Conservation (phyloP, 2,888 invertebrate species). For the Diadegma fenestrale region DNA sequence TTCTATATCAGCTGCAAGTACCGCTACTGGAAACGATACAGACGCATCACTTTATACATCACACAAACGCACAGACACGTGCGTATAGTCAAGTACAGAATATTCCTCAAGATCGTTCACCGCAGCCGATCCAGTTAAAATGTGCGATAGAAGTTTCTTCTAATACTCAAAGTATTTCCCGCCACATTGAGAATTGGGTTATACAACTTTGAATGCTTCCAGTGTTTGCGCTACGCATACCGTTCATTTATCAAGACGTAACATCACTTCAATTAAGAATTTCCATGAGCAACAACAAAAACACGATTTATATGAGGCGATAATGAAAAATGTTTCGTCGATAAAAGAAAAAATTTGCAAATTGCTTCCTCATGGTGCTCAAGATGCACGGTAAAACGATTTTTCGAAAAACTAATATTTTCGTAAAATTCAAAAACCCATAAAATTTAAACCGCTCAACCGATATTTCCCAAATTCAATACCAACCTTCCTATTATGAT, state of each 20-base stretch:
- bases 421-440: no score
- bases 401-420: no score
- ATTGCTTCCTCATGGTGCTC: no score
- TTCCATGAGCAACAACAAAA: not conserved
- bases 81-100: constrained; percentile 52
- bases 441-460: no score
- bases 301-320: not conserved
- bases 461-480: no score
- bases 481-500: no score
- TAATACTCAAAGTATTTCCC: constrained; percentile 31
- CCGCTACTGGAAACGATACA: constrained; percentile 47
- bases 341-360: not conserved
- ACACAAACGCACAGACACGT: not conserved
- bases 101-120: constrained; percentile 65
- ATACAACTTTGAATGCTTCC: constrained; percentile 30
- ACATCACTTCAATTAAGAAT: constrained; percentile 18
- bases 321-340: not conserved
- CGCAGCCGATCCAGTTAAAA: constrained; percentile 68
- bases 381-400: no score
- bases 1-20: constrained; percentile 29
- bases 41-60: constrained; percentile 1
- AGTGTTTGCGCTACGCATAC: constrained; percentile 21
- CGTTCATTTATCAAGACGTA: constrained; percentile 20
- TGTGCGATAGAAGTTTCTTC: constrained; percentile 44
- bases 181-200: constrained; percentile 39